A percentile compares a stretch with the other conserved stretches of the same genome.
phyloP scores from a whole-genome alignment of 2,113 vertebrate species.

The Picathartes gymnocephalus region DNA sequence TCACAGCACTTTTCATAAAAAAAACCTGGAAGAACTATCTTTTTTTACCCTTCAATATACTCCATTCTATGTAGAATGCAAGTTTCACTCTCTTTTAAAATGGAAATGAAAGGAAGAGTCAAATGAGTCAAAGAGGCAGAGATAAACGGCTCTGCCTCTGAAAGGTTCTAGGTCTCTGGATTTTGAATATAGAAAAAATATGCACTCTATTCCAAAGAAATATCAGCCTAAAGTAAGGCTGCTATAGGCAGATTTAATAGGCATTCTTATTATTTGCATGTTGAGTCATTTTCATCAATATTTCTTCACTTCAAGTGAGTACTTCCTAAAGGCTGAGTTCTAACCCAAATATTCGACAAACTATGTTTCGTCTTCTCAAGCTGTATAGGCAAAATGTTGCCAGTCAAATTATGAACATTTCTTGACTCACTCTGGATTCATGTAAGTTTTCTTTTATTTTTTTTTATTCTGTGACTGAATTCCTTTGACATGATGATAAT shows the following conservation, averaged over 20 bases:
- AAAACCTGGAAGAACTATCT: not conserved
- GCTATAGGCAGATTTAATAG: not conserved
- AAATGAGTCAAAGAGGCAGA: too few relatives aligned
- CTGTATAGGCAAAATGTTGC: not conserved
- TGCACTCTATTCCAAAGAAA: not conserved
- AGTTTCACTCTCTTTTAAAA: not conserved
- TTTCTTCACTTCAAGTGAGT: not conserved
- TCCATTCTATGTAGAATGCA: not conserved
- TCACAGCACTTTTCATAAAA: not conserved
- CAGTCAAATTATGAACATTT: not conserved
- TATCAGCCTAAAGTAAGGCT: not conserved
- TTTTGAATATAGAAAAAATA: not conserved
- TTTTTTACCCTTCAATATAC: not conserved
- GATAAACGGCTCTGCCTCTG: not conserved
- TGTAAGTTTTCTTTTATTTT: not conserved
- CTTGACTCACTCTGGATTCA: not conserved
- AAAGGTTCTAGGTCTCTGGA: not conserved
- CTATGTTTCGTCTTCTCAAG: not conserved
- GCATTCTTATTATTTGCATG: not conserved
- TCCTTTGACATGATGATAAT: not conserved
- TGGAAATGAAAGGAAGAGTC: not conserved
- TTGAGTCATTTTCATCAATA: not conserved
- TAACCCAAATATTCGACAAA: not conserved
- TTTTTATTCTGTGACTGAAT: not conserved
- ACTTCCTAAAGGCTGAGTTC: not conserved